phyloP scores from a whole-genome alignment of 2,888 invertebrate genomes.

The Lasioglossum marginatum region DNA sequence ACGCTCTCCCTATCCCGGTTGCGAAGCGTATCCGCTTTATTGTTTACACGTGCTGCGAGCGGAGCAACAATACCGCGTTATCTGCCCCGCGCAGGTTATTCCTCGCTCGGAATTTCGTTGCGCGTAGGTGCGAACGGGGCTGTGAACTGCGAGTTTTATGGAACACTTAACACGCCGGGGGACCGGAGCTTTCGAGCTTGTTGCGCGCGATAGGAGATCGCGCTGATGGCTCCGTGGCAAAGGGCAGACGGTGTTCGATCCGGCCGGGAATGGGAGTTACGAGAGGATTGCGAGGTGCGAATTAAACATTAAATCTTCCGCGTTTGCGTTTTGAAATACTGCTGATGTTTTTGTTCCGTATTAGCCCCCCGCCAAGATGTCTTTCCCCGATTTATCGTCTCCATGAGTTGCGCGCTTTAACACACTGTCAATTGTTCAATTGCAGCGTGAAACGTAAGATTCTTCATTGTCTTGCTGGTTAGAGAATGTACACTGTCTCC shows the following conservation, averaged over 20 bases:
- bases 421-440: not conserved
- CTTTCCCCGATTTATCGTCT: not conserved
- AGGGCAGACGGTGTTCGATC: conserved; percentile 35
- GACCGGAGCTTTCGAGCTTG: conserved; percentile 48
- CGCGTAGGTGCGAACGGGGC: conserved; percentile 43
- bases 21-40: conserved; percentile 51
- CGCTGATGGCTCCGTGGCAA: conserved; percentile 36
- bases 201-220: conserved; percentile 54
- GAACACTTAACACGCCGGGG: conserved; percentile 58
- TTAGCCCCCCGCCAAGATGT: not conserved
- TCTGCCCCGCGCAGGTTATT: conserved; percentile 34
- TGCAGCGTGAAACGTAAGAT: not conserved
- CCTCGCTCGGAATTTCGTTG: conserved; percentile 33
- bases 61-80: conserved; percentile 45
- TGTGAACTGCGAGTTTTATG: conserved; percentile 55
- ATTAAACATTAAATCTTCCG: conserved; percentile 24
- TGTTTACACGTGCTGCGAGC: conserved; percentile 55
- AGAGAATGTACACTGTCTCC: not conserved
- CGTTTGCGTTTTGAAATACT: conserved; percentile 34
- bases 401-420: not conserved
- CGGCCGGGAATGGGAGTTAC: conserved; percentile 30
- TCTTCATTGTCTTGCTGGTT: not conserved
- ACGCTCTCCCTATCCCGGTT: conserved; percentile 36
- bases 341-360: not conserved
- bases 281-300: conserved; percentile 47